Percentiles rank a stretch among this genome's conserved stretches.
These are phyloP conservation scores for Stegodyphus dumicola DNA, from an alignment of 1,140 invertebrate species.

Conservation along the genomic window DNA sequence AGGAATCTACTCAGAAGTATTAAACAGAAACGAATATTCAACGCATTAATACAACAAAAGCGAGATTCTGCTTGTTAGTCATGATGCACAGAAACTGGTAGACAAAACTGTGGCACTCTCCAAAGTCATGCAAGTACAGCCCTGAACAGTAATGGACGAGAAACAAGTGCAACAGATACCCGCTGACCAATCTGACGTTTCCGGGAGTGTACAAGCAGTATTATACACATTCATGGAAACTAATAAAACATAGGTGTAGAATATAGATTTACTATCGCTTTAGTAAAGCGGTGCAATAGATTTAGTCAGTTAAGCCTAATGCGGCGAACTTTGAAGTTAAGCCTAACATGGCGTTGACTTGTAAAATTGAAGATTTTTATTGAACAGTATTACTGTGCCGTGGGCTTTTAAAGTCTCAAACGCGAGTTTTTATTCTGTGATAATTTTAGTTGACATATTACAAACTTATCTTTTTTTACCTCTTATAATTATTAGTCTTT, in stretches of 20 bases:
- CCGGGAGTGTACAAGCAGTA: slow-evolving; percentile 33
- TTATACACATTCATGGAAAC: slow-evolving; percentile 47
- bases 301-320: slow-evolving; percentile 37
- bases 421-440: slow-evolving; percentile 47
- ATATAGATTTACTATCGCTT: slow-evolving; percentile 38
- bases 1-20: too few relatives aligned
- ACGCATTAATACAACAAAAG: too few relatives aligned
- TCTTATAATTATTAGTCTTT: not conserved
- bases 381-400: not conserved
- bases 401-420: slow-evolving; percentile 27
- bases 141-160: not conserved
- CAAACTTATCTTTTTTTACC: not conserved
- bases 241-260: slow-evolving; percentile 42
- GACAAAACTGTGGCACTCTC: not conserved
- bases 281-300: slow-evolving; percentile 47
- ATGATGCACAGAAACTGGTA: too few relatives aligned
- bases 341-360: slow-evolving; percentile 3
- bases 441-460: not conserved
- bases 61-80: too few relatives aligned
- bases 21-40: too few relatives aligned
- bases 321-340: not conserved
- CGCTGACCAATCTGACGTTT: slow-evolving; percentile 47
- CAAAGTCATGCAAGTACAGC: too few relatives aligned
- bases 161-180: slow-evolving; percentile 17
- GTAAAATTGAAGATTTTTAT: slow-evolving; percentile 18